Evolutionary conservation across 2,888 invertebrate species (phyloP).

Genomic region (Stenoptilia bipunctidactyla): DNA sequence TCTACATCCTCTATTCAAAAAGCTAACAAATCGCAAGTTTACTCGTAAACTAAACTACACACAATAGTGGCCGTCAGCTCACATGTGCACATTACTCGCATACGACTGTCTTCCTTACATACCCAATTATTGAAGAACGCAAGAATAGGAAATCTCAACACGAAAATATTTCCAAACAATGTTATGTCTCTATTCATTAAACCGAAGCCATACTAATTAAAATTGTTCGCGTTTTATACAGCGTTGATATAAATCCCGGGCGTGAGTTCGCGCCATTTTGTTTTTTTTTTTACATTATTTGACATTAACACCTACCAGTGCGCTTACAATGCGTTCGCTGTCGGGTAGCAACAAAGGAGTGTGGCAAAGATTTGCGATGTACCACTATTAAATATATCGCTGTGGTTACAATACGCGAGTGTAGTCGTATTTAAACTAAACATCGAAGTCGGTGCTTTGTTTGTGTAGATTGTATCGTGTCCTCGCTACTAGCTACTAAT

Average conservation of each 20-base stretch:
- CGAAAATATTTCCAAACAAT: slow-evolving; percentile 13
- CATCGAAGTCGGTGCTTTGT: neutral
- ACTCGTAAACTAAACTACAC: slow-evolving; percentile 2
- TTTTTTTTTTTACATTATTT: slow-evolving; percentile 41
- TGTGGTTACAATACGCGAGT: slow-evolving; percentile 24
- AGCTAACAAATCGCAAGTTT: slow-evolving; percentile 3
- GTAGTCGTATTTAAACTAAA: slow-evolving; percentile 22
- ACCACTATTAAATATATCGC: slow-evolving; percentile 45
- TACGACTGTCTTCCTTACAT: slow-evolving; percentile 43
- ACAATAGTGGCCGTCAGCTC: neutral
- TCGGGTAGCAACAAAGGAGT: slow-evolving; percentile 13
- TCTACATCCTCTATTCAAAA: no score
- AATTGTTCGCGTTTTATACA: slow-evolving; percentile 30
- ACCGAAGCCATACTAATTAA: slow-evolving; percentile 43
- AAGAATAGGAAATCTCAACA: slow-evolving; percentile 31
- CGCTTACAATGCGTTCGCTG: slow-evolving; percentile 31
- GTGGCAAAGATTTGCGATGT: slow-evolving; percentile 37
- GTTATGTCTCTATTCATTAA: slow-evolving; percentile 58
- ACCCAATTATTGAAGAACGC: slow-evolving; percentile 47
- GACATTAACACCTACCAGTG: slow-evolving; percentile 31
- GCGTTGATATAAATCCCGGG: no score
- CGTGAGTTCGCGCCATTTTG: slow-evolving; percentile 19
- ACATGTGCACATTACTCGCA: slow-evolving; percentile 18
- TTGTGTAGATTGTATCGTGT: no score
- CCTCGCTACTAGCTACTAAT: no score